Base-by-base conservation (phyloP, 2,888 invertebrate species). In the Agelastica alni region DNA sequence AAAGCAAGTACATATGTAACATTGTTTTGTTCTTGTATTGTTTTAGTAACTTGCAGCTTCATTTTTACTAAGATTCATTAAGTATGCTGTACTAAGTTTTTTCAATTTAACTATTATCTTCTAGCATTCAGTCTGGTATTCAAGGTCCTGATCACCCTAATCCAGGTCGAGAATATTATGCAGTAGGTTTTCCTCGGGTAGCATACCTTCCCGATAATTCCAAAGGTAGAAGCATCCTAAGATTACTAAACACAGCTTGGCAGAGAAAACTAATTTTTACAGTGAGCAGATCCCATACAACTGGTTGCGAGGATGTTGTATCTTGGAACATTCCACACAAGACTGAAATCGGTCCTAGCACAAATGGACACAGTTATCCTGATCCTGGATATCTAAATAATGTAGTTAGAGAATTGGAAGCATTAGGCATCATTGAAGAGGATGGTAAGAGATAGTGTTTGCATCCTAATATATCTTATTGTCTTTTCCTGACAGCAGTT, bases 241-340 rank as follows among this genome's bases (percentile, higher is more conserved):
- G 85, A 53, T 81, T 91, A 62, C 80, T 95, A 51, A 86, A 88
- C 66, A 81, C 85, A 58, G 93, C 93, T 17, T 96, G 95, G 83
- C 89, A 91, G 71, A 82, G 91, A 10, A 85, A 91, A 55, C 76
- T 88, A 61, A 84, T 93, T 64, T 96, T 96, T 79, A 89, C 91
- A 0, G 88, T 96, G 61, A 47, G 47, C 30, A 84, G 89, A 36
- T 95, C 94, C 1, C 86, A 87, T 53, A 96, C 96, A 0, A 95
- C 95, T 0, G 96, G 95, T 0, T 86, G 90, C 65, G 89, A 91
- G 72, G 91, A 95, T 79, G 92, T 93, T 56, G 91, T 96, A 49
- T 87, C 93, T 37, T 96, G 96, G 96, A 91, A 91, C 72, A 88
- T 93, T 57, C 92, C 92, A 69, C 93, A 93, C 74, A 92, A 92